These are phyloP conservation scores for Lepidonotus clava DNA, from an alignment of 2,888 invertebrate species.

Conservation along the genomic window DNA sequence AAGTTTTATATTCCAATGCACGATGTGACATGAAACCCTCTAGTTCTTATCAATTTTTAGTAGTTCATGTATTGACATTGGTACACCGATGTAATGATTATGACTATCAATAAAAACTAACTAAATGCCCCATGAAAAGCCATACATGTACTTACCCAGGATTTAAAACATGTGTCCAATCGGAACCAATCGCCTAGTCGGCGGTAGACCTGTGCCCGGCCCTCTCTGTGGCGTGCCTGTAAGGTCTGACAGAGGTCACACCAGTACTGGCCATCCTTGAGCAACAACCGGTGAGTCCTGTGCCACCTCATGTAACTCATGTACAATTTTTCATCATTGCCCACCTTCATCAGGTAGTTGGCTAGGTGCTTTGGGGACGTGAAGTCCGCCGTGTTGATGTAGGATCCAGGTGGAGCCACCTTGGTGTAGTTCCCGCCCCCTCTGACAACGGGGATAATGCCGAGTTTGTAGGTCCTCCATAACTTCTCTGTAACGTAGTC, in stretches of 20 bases:
- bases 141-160: too few species aligned
- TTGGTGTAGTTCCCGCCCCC: neutral
- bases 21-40: too few species aligned
- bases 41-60: too few species aligned
- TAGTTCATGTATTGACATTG: too few species aligned
- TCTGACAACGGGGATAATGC: neutral
- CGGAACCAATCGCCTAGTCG: too few species aligned
- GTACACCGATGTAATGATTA: too few species aligned
- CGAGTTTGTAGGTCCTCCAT: neutral
- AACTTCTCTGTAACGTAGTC: conserved; percentile 45
- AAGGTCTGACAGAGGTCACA: conserved; percentile 17
- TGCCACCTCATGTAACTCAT: conserved; percentile 35
- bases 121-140: too few species aligned
- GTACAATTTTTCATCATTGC: neutral
- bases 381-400: conserved; percentile 13
- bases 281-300: neutral
- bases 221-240: too few species aligned
- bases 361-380: neutral
- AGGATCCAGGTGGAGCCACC: conserved; percentile 24
- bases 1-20: too few species aligned
- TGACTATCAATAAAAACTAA: too few species aligned
- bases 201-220: too few species aligned
- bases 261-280: neutral
- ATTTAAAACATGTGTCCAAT: too few species aligned
- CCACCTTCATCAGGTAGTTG: neutral